Percentiles rank a stretch among this genome's conserved stretches.
Evolutionary conservation across 2,113 vertebrate species (phyloP).

Genomic region (Ameiurus melas): DNA sequence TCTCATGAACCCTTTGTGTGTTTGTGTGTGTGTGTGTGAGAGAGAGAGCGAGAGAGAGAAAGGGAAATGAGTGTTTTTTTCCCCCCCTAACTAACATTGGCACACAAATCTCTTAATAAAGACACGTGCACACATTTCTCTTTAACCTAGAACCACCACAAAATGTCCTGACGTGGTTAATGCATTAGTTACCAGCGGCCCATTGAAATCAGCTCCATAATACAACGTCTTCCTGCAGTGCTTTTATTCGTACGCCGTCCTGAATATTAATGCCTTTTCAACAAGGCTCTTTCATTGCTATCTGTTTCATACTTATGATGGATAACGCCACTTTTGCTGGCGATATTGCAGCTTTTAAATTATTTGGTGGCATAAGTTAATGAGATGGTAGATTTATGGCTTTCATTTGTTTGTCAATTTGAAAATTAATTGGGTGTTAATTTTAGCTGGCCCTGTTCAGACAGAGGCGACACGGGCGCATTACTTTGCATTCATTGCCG

Average conservation of each 20-base stretch:
- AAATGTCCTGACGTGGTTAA: conserved; percentile 3
- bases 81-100: not conserved
- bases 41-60: not conserved
- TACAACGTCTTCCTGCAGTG: conserved; percentile 13
- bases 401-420: conserved; percentile 99
- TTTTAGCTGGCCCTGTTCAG: conserved; percentile 98
- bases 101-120: not conserved
- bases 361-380: conserved; percentile 94
- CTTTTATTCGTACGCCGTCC: conserved; percentile 45
- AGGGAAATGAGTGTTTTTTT: conserved; percentile 3
- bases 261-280: conserved; percentile 60
- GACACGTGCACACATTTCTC: conserved; percentile 19
- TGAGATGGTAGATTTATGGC: conserved; percentile 99
- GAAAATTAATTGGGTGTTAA: conserved; percentile 99
- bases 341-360: conserved; percentile 95
- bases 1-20: conserved; percentile 42
- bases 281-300: conserved; percentile 82
- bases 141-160: conserved; percentile 8
- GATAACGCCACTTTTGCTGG: conserved; percentile 88
- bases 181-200: conserved; percentile 25
- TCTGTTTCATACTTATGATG: conserved; percentile 99
- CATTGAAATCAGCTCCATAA: conserved; percentile 26
- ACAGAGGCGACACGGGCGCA: conserved; percentile 82
- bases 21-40: conserved; percentile 31
- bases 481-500: conserved; percentile 94